Conservation (phyloP, 2,797 vertebrate genomes). For the Galaxias olidus region DNA sequence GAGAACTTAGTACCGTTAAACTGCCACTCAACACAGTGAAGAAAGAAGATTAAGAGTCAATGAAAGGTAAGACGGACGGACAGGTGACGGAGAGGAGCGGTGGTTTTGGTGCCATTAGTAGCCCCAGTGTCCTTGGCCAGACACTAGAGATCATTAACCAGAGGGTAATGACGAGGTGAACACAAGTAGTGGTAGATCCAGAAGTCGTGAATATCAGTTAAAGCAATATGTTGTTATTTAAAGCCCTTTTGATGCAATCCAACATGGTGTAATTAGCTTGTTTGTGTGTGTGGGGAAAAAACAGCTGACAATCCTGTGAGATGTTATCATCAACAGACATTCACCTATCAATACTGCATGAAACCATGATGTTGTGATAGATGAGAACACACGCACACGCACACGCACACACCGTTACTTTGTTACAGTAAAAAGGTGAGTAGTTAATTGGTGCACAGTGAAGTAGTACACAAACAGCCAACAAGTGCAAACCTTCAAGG, state of each 20-base stretch:
- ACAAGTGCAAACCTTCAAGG: not conserved
- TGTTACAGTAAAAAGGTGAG: constrained; percentile 22
- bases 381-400: constrained; percentile 15
- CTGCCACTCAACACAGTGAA: too few relatives aligned
- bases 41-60: too few relatives aligned
- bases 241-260: constrained; percentile 17
- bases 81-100: constrained; percentile 9
- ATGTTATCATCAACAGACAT: constrained; percentile 14
- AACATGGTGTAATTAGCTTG: constrained; percentile 45
- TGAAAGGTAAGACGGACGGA: constrained; percentile 7
- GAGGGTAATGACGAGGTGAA: constrained; percentile 52
- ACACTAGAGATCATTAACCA: constrained; percentile 55
- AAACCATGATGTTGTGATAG: constrained; percentile 34
- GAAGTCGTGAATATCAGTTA: constrained; percentile 38
- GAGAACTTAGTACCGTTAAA: not conserved
- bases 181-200: constrained; percentile 34
- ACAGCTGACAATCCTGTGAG: constrained; percentile 41
- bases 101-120: constrained; percentile 17
- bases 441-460: constrained; percentile 30
- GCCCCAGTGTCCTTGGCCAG: constrained; percentile 44
- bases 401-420: constrained; percentile 20
- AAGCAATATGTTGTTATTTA: too few relatives aligned
- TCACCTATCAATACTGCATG: constrained; percentile 34
- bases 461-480: constrained; percentile 26
- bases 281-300: constrained; percentile 44